Base-by-base conservation (phyloP, 2,113 vertebrate genomes). In the Stictonetta naevosa region DNA sequence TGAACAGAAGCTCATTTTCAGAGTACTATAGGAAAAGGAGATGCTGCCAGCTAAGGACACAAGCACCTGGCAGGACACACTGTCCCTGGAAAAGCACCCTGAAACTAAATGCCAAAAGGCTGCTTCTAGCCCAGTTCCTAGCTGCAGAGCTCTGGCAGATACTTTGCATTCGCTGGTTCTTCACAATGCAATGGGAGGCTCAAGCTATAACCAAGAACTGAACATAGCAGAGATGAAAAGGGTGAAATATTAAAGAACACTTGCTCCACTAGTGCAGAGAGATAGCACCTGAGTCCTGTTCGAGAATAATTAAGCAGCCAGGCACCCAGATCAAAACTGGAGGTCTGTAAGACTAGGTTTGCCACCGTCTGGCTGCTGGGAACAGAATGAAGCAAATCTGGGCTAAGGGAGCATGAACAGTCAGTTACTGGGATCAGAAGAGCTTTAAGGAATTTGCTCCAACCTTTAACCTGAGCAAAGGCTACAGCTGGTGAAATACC, bases 121-220 rank as follows among this genome's bases (percentile, higher is more conserved):
- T 15, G 68, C 38, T 82, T 33, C 62, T 36, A 78, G 36, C 15
- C 59, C 1, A 3, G 53, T 18, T 89, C 18, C 31, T 86, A 87
- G 13, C 22, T 91, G 62, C 60, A 88, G n/a, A 72, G 52, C 36
- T 26, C n/a, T 52, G 12, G 10, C 36, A 33, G 10, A 26, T 80
- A 58, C 53, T 81, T 8, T 46, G 56, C 42, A 26, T 7, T 19
- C 9, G n/a, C 25, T 33, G 21, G 44, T 34, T 71, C 59, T 55
- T 55, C 22, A 74, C 55, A 74, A n/a, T 0, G 0, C 36, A 58
- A 55, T 3, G 29, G 44, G 26, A 1, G 2, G 13, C 55, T 64
- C 55, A 60, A 82, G 52, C 31, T 84, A 28, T 28, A 80, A 75
- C 76, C 11, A 29, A 86, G 55, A 92, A 62, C 33, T 18, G 44